Conservation (phyloP, 2,888 invertebrate species). For the Thymelicus lineola region DNA sequence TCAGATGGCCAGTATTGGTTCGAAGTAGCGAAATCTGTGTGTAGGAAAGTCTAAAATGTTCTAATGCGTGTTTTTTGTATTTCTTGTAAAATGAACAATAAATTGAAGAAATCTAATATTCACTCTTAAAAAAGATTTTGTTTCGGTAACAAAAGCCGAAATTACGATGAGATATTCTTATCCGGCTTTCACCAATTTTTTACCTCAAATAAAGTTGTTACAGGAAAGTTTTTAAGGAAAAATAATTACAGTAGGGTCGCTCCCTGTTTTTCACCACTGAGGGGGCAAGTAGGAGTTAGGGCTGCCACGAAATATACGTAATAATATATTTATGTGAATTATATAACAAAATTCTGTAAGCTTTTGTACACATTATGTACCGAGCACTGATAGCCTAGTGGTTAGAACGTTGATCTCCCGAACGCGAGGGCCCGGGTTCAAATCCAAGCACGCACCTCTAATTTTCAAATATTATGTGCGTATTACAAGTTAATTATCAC, state of each 20-base stretch:
- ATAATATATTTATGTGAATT: no score
- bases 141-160: conserved; percentile 20
- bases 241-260: conserved; percentile 74
- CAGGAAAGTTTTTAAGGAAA: conserved; percentile 74
- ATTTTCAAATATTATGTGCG: no score
- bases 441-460: no score
- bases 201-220: conserved; percentile 59
- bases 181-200: conserved; percentile 48
- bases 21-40: no score
- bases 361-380: no score
- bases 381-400: no score
- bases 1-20: no score
- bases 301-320: conserved; percentile 4
- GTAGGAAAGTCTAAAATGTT: no score
- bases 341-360: no score
- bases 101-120: conserved; percentile 1
- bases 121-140: conserved; percentile 9
- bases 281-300: conserved; percentile 35
- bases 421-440: no score
- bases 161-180: conserved; percentile 15
- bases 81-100: not conserved
- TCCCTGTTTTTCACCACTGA: conserved; percentile 61
- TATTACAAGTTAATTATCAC: no score
- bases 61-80: not conserved
- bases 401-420: no score